Base-by-base conservation (phyloP, 2,113 vertebrate species). In the Macaca nemestrina region DNA sequence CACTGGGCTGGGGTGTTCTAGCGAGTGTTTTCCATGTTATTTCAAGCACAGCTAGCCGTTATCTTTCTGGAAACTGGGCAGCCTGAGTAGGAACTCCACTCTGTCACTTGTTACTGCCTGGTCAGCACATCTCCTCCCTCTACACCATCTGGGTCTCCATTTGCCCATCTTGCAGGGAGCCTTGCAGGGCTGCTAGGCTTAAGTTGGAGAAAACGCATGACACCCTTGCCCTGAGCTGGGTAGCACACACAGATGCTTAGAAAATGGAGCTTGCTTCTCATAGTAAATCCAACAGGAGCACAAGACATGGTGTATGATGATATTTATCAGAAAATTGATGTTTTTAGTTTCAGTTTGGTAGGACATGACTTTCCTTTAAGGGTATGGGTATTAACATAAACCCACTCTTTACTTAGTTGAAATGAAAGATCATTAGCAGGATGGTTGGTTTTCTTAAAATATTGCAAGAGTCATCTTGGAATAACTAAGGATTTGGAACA, bases 221-320 rank as follows among this genome's bases (percentile, higher is more conserved):
- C 32, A 6, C 2, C 1, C 48, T 72, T 40, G 1, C 23, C 27
- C 5, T 6, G 40, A 2, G 35, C 23, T 11, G 23, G 59, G 18
- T 3, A 5, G 82, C 43, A 3, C 1, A 0, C 4, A 3, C 27
- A 10, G 67, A 61, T 8, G 16, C 79, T 68, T 30, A 5, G 80
- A 45, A 1, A 10, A 13, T 23, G 9, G 2, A 45, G 20, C 8
- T 25, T 43, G 7, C 20, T 55, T 48, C 23, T 40, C 25, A 7
- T 4, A 25, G 55, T 45, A 3, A 67, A 2, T 2, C 45, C 7
- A 23, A 23, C 10, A 13, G n/a, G 50, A 8, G 10, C 55, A 2
- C 8, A 32, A 8, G 20, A 43, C 9, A 6, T 61, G 43, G 59
- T 18, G 16, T 9, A 25, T 25, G 7, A 5, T 78, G 35, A 11